A percentile compares a stretch with the other conserved stretches of the same genome.
Conservation (phyloP, 2,113 vertebrate genomes). For the Crotalus tigris region DNA sequence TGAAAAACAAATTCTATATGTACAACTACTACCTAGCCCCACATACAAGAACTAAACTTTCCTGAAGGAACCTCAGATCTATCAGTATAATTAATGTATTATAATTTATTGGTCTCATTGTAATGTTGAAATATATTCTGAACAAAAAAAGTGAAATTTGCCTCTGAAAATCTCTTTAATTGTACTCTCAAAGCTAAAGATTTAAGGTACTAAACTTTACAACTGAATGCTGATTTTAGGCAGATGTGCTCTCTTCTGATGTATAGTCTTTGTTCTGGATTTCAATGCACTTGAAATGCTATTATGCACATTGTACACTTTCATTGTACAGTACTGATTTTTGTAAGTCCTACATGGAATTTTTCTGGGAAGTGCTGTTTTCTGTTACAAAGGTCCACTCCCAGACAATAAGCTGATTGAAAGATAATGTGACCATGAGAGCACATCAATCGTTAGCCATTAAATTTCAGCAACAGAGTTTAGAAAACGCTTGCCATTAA, state of each 20-base stretch:
- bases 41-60: background rate
- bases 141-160: background rate
- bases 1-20: background rate
- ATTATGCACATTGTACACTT: background rate
- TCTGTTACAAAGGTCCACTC: accelerated
- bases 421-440: background rate
- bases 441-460: background rate
- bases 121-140: background rate
- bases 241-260: background rate
- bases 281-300: background rate
- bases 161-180: background rate
- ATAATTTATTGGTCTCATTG: background rate
- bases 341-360: background rate
- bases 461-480: background rate
- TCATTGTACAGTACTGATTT: background rate
- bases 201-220: accelerated
- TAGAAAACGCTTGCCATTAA: background rate
- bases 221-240: background rate
- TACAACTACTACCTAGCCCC: background rate
- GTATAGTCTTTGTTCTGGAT: background rate
- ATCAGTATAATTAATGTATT: background rate
- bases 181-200: background rate
- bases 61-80: background rate
- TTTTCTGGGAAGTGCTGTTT: background rate
- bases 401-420: background rate